phyloP scores from a whole-genome alignment of 2,113 vertebrate genomes.

The Columba livia region DNA sequence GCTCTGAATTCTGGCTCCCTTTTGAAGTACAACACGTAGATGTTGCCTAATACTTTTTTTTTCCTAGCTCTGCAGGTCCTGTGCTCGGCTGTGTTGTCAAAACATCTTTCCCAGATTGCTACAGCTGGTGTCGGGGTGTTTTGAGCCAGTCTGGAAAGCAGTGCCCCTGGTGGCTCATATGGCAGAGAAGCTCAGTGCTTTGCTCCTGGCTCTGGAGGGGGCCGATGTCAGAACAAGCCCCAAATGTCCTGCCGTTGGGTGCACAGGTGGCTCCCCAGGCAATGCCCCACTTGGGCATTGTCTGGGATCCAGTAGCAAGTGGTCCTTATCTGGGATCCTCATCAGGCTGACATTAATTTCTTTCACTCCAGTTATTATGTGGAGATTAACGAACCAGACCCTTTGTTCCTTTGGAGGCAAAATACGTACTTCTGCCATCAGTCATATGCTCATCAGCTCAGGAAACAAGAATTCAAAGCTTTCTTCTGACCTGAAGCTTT shows the following conservation, averaged over 20 bases:
- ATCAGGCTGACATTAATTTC: background rate
- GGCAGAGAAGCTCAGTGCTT: background rate
- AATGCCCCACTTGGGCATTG: fast-evolving
- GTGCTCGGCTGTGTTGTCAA: background rate
- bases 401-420: background rate
- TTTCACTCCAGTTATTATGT: background rate
- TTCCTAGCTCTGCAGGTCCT: background rate
- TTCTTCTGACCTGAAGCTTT: conserved; percentile 40
- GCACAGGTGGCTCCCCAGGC: fast-evolving
- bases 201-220: fast-evolving
- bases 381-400: background rate
- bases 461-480: conserved; percentile 10
- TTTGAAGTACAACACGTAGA: conserved; percentile 24
- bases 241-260: fast-evolving
- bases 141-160: background rate
- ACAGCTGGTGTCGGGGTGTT: background rate
- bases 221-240: background rate
- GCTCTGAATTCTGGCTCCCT: conserved; percentile 19
- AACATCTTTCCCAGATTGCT: background rate
- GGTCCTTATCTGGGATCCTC: background rate
- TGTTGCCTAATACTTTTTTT: background rate
- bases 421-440: background rate
- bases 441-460: background rate
- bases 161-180: fast-evolving
- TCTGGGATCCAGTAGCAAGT: background rate